A percentile compares a stretch with the other conserved stretches of the same genome.
Evolutionary conservation across 2,797 vertebrate genomes (phyloP).

Genomic region (Tarsius wallacei): DNA sequence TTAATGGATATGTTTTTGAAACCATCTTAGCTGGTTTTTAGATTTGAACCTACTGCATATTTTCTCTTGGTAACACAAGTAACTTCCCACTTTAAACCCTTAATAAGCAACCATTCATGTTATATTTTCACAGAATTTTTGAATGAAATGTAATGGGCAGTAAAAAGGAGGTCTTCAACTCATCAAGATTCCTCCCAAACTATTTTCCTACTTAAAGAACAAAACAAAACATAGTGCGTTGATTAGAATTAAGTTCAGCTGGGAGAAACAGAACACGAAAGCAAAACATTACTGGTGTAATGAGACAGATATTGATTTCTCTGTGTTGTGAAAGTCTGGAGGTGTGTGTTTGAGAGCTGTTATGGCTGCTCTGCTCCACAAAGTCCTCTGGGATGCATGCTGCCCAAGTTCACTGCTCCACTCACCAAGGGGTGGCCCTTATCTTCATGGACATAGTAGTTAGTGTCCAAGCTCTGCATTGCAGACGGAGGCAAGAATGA

Average conservation of each 20-base stretch:
- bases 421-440: neutral
- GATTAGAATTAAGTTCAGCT: conserved; percentile 23
- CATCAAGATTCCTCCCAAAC: neutral
- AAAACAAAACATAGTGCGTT: neutral
- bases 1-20: neutral
- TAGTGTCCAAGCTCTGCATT: neutral
- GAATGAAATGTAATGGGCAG: neutral
- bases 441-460: neutral
- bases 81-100: neutral
- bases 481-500: neutral
- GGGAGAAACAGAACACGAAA: conserved; percentile 29
- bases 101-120: neutral
- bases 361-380: neutral
- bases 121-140: conserved; percentile 19
- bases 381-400: neutral
- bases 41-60: neutral
- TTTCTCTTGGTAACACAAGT: conserved; percentile 30
- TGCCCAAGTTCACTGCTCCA: neutral
- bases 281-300: neutral
- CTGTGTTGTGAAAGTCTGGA: neutral
- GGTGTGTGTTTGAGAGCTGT: neutral
- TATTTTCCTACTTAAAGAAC: neutral
- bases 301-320: neutral
- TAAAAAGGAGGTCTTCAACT: neutral
- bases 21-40: neutral